These are phyloP conservation scores for Apomyelois bistriatella DNA, from an alignment of 2,888 invertebrate genomes.

Conservation along the genomic window DNA sequence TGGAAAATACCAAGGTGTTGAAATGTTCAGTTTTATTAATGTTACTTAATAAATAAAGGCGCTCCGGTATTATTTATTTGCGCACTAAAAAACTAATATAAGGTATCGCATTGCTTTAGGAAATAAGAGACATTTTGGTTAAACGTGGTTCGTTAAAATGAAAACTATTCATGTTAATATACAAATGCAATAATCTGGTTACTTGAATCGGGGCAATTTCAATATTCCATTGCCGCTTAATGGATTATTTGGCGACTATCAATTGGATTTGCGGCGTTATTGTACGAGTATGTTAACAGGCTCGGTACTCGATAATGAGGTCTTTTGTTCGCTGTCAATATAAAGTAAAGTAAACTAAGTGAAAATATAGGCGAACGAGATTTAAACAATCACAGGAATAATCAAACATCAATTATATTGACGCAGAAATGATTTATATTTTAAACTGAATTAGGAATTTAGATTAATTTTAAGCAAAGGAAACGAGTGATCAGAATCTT, in stretches of 20 bases:
- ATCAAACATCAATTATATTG: too few species aligned
- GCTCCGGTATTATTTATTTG: too few species aligned
- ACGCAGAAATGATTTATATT: too few species aligned
- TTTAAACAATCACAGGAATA: too few species aligned
- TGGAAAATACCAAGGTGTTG: too few species aligned
- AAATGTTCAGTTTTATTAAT: too few species aligned
- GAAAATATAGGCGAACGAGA: neutral
- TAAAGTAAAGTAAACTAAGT: neutral
- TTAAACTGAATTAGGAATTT: too few species aligned
- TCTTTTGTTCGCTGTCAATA: neutral
- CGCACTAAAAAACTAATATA: too few species aligned
- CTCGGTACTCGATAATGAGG: neutral
- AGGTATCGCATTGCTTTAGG: neutral
- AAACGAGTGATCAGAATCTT: too few species aligned
- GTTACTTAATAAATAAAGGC: too few species aligned
- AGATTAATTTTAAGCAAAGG: too few species aligned
- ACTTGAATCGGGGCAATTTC: neutral
- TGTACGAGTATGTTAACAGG: neutral
- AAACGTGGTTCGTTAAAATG: neutral
- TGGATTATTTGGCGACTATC: neutral
- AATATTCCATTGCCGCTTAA: neutral
- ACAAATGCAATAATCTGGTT: neutral
- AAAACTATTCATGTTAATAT: neutral
- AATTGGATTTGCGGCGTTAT: slow-evolving; percentile 1
- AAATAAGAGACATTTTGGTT: neutral